Percentiles rank a stretch among this genome's conserved stretches.
Conservation (phyloP, 2,113 vertebrate species). For the Ophthalmotilapia sp. region DNA sequence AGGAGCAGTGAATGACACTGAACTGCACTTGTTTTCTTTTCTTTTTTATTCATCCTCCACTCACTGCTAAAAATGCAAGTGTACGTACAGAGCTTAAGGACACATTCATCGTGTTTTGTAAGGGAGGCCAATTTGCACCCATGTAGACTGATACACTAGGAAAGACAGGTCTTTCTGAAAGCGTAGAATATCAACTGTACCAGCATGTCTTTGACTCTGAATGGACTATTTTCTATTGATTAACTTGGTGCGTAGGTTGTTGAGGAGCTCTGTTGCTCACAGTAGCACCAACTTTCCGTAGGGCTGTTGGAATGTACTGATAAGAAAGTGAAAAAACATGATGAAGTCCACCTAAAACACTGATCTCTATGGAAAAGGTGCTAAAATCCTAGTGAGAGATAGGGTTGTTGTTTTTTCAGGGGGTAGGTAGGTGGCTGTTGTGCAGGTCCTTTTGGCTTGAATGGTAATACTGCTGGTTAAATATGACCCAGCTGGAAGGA, state of each 20-base stretch:
- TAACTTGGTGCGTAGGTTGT: background rate
- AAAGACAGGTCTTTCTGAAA: slow-evolving; percentile 23
- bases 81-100: background rate
- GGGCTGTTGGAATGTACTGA: background rate
- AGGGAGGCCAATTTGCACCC: slow-evolving; percentile 24
- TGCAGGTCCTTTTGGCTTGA: slow-evolving; percentile 21
- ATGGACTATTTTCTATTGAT: slow-evolving; percentile 37
- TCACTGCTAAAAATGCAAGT: background rate
- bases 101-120: background rate
- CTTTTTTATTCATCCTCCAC: background rate
- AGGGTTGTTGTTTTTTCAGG: background rate
- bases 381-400: background rate
- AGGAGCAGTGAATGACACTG: background rate
- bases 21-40: background rate
- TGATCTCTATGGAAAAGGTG: background rate
- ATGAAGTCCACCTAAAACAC: background rate
- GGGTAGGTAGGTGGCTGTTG: background rate
- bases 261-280: background rate
- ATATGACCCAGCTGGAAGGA: slow-evolving; percentile 65
- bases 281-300: background rate
- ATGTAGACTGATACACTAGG: background rate
- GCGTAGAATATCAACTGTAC: slow-evolving; percentile 8
- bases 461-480: slow-evolving; percentile 40
- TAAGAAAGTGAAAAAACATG: background rate
- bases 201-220: slow-evolving; percentile 15